Evolutionary conservation across 2,113 vertebrate genomes (phyloP).

Genomic region (Platichthys stellatus): DNA sequence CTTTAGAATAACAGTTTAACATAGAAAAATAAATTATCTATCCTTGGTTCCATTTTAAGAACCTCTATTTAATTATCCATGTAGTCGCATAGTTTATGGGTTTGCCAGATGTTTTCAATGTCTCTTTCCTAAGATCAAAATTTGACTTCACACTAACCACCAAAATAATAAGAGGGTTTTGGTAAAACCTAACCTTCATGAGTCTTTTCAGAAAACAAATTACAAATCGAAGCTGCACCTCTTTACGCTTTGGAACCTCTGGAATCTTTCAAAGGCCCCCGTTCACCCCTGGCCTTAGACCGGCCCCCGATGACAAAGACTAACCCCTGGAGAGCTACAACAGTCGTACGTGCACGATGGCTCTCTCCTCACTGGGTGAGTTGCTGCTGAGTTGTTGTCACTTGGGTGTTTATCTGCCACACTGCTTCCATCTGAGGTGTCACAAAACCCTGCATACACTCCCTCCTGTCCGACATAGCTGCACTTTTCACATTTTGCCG

Average conservation of each 20-base stretch:
- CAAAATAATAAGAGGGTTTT: too few species aligned
- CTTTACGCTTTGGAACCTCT: background rate
- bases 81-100: too few species aligned
- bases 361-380: background rate
- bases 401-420: conserved; percentile 54
- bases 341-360: background rate
- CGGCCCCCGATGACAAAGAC: background rate
- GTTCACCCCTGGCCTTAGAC: background rate
- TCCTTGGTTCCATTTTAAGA: too few species aligned
- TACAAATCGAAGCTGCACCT: background rate
- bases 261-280: background rate
- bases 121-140: too few species aligned
- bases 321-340: background rate
- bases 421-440: conserved; percentile 42
- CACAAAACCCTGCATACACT: conserved; percentile 53
- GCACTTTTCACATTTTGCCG: conserved; percentile 64
- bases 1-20: too few species aligned
- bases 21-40: too few species aligned
- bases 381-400: conserved; percentile 45
- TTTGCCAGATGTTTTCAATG: too few species aligned
- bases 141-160: background rate
- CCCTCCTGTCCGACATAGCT: conserved; percentile 50
- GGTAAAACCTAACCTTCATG: background rate
- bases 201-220: background rate
- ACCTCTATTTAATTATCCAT: too few species aligned